Evolutionary conservation across 2,797 vertebrate genomes (phyloP), one percentile per base, ranked within the genome.

Genomic region (Phylloscopus collybita): DNA sequence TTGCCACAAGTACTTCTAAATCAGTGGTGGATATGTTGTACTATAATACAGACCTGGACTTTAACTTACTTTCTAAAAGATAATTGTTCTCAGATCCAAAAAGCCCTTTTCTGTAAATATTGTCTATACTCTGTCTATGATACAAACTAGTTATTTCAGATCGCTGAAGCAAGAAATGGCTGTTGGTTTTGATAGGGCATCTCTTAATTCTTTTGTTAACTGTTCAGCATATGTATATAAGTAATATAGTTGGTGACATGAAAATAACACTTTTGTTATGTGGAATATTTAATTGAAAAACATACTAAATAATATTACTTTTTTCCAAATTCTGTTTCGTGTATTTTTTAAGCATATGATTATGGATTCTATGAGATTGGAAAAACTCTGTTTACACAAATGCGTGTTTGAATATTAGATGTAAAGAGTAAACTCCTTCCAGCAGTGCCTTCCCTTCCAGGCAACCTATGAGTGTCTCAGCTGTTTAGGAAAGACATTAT

Each of bases 211-310:
- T 94, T 96, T 95, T 97, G 92, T 97, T 97, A 96, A 94, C 93
- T 97, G 95, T 97, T 92, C 95, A 95, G 95, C 97, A 85, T 97
- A 94, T 99, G 98, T 99, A 98, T 86, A 98, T 97, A 97, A 97
- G 97, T 97, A 97, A 95, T 95, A 98, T 91, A 96, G 97, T 95
- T 97, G 96, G 85, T 98, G 98, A 98, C 96, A 97, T 96, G 95
- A 96, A 97, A 98, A 97, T 97, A 98, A 96, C 94, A 96, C 93
- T 99, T 99, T 99, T 98, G 98, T 99, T 99, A 98, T 98, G 98
- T 98, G 98, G 97, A 98, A 98, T 99, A 99, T 98, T 99, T 99
- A 98, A 98, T 96, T 98, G 97, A 98, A 97, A 98, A 98, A 95
- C 98, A 98, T 98, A 97, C 98, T 97, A 98, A 98, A 98, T 98